A percentile compares a stretch with the other conserved stretches of the same genome.
Conservation (phyloP, 2,113 vertebrate genomes). For the Hippocampus comes region DNA sequence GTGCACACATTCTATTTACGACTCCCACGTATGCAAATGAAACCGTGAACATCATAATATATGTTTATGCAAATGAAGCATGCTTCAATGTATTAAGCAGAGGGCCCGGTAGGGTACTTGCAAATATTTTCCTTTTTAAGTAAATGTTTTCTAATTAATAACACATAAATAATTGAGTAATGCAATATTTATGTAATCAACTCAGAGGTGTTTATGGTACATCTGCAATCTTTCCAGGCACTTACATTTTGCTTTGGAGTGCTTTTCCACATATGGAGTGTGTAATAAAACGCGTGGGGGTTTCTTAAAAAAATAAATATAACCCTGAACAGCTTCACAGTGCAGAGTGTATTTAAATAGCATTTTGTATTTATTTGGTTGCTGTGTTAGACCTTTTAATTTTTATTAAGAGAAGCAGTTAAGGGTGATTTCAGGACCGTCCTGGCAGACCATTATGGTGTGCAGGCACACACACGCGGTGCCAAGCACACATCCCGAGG, state of each 20-base stretch:
- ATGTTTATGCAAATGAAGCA: slow-evolving; percentile 32
- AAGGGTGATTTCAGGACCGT: slow-evolving; percentile 22
- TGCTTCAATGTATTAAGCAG: slow-evolving; percentile 28
- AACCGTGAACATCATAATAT: slow-evolving; percentile 8
- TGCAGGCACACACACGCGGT: slow-evolving; percentile 9
- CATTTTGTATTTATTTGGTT: slow-evolving; percentile 36
- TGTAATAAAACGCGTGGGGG: slow-evolving; percentile 38
- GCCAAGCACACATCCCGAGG: slow-evolving; percentile 30
- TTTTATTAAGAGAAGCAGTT: slow-evolving; percentile 34
- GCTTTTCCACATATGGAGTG: slow-evolving; percentile 53
- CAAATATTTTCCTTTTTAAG: slow-evolving; percentile 54
- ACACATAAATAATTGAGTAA: slow-evolving; percentile 50
- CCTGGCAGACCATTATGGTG: slow-evolving; percentile 23
- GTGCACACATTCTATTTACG: slow-evolving; percentile 12
- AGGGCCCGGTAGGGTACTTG: slow-evolving; percentile 28
- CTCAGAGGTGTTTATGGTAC: slow-evolving; percentile 44
- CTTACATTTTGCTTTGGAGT: slow-evolving; percentile 34
- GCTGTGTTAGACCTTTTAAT: slow-evolving; percentile 27
- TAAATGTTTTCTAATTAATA: slow-evolving; percentile 47
- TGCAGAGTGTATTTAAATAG: slow-evolving; percentile 31
- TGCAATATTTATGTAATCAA: slow-evolving; percentile 55
- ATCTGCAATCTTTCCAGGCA: slow-evolving; percentile 37
- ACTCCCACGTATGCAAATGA: slow-evolving; percentile 11
- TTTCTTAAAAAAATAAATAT: slow-evolving; percentile 58
- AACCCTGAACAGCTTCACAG: slow-evolving; percentile 42